Percentiles rank a stretch among this genome's conserved stretches.
These are phyloP conservation scores for Acrocera orbiculus DNA, from an alignment of 2,888 invertebrate genomes.

Conservation along the genomic window DNA sequence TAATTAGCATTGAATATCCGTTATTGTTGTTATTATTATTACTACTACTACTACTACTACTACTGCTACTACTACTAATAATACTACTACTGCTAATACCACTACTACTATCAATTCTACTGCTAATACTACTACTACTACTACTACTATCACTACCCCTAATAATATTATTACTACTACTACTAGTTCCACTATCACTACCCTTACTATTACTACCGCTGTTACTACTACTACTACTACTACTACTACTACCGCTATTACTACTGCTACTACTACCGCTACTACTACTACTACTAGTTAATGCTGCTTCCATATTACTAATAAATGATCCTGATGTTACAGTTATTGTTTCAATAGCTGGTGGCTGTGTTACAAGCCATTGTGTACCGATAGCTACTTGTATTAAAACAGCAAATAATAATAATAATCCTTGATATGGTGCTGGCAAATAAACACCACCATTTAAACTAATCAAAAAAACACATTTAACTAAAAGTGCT, in stretches of 20 bases:
- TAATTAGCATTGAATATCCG: constrained; percentile 14
- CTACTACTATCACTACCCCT: constrained; percentile 1
- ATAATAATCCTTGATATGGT: constrained; percentile 74
- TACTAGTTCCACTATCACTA: too few species aligned
- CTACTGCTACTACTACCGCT: constrained; percentile 17
- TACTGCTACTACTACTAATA: too few species aligned
- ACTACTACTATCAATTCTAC: constrained; percentile 15
- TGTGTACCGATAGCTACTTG: constrained; percentile 72
- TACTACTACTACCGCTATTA: constrained; percentile 3
- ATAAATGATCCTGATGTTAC: constrained; percentile 22
- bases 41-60: constrained; percentile 17
- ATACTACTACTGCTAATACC: constrained; percentile 1
- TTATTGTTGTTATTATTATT: constrained; percentile 1
- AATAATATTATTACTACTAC: constrained; percentile 14
- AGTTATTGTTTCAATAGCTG: constrained; percentile 36
- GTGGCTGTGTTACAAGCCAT: constrained; percentile 70
- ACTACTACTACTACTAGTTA: too few species aligned
- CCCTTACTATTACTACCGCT: constrained; percentile 1
- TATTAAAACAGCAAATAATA: constrained; percentile 80
- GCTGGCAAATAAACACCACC: constrained; percentile 83
- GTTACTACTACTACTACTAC: constrained; percentile 11
- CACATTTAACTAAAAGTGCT: constrained; percentile 81
- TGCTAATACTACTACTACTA: too few species aligned
- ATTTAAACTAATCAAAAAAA: constrained; percentile 80
- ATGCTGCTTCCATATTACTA: constrained; percentile 17